These are phyloP conservation scores for Mesembrinibis cayennensis DNA, from an alignment of 2,113 vertebrate genomes.

Conservation along the genomic window DNA sequence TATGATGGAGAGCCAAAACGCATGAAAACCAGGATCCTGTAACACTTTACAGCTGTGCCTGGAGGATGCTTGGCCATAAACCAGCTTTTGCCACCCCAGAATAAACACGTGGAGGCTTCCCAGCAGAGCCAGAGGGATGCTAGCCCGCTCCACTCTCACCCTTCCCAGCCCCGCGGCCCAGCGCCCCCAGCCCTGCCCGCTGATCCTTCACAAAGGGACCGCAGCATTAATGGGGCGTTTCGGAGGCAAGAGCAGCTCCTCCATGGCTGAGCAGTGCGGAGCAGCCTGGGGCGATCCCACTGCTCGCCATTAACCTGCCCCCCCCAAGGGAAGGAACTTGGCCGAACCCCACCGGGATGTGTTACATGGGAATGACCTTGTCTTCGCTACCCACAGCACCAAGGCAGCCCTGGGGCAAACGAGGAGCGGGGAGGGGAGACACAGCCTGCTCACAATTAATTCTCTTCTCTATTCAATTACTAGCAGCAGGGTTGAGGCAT, in stretches of 20 bases:
- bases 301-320: slow-evolving; percentile 52
- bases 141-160: background rate
- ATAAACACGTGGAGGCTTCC: background rate
- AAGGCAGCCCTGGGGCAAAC: slow-evolving; percentile 26
- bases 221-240: slow-evolving; percentile 74
- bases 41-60: background rate
- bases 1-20: background rate
- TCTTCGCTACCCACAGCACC: slow-evolving; percentile 64
- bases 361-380: slow-evolving; percentile 75
- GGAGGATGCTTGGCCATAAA: background rate
- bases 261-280: slow-evolving; percentile 71
- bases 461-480: slow-evolving; percentile 48
- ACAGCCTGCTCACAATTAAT: slow-evolving; percentile 6
- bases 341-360: slow-evolving; percentile 51
- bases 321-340: slow-evolving; percentile 30
- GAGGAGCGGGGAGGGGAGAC: slow-evolving; percentile 4
- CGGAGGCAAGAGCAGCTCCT: slow-evolving; percentile 71
- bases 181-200: background rate
- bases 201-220: slow-evolving; percentile 51
- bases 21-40: background rate
- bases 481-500: background rate
- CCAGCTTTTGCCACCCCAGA: background rate
- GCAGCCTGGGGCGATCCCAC: slow-evolving; percentile 69
- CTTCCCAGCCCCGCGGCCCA: background rate
- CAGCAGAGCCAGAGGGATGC: background rate